Base-by-base conservation (phyloP, 1,140 invertebrate species). In the Homalodisca vitripennis region DNA sequence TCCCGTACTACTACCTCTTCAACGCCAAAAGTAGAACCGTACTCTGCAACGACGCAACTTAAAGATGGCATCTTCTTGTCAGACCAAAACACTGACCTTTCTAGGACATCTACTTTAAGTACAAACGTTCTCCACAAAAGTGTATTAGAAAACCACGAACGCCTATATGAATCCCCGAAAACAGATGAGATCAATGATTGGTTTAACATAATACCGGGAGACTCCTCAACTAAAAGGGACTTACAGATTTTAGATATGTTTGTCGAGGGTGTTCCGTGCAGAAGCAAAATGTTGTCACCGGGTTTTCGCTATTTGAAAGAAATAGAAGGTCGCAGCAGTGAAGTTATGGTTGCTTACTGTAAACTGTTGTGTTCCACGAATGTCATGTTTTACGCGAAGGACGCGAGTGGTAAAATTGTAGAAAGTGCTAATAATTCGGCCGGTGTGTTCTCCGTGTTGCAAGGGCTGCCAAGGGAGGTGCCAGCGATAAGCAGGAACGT, bases 361-460 rank as follows among this genome's bases (percentile, higher is more conserved):
- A 84, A 85, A 78, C 84, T 87, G 29, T 79, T 79, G 55, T 88
- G 86, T 74, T 68, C 74, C 20, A 76, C 79, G 69, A 75, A 80
- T 65, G 67, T 75, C 41, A 75, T 87, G 67, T 86, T 86, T 72
- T 80, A 84, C 77, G 78, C 86, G 3, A 77, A 77, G 30, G 81
- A 86, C 73, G 78, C 80, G 69, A 68, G 74, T 1, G 84, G 85
- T 1, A 79, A 81, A 24, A 63, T 86, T 34, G 70, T 86, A 22
- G 86, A 88, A 78, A 79, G 72, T 64, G 86, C 82, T 0, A 87
- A 87, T 72, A 87, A 87, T 74, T 84, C 82, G 47, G 85, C 81
- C 30, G 85, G 84, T 30, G 80, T 86, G 65, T 87, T 83, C 79
- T 84, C 85, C 3, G 76, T 84, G 66, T 14, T 77, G 24, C 85